Percentiles rank a stretch among this genome's conserved stretches.
Evolutionary conservation across 2,113 vertebrate genomes (phyloP).

Genomic region (Oncorhynchus kisutch): DNA sequence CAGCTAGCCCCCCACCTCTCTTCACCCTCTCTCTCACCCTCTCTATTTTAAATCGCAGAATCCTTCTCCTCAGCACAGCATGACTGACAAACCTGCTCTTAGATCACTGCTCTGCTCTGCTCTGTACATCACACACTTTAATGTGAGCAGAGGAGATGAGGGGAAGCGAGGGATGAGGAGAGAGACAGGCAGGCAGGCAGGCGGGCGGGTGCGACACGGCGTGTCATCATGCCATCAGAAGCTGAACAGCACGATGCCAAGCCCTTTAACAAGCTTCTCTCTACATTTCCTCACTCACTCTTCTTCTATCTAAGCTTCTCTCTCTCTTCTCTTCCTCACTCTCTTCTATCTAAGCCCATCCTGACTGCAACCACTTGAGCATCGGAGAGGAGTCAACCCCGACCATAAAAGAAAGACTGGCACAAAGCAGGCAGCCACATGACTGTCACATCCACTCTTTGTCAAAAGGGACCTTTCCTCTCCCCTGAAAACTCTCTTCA

Average conservation of each 20-base stretch:
- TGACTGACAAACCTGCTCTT: constrained; percentile 27
- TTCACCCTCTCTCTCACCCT: constrained; percentile 12
- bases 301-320: neutral
- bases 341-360: constrained; percentile 14
- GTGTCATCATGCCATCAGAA: constrained; percentile 6
- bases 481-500: constrained; percentile 35
- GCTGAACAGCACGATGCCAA: neutral
- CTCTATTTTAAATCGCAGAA: neutral
- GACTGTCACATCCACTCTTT: constrained; percentile 9
- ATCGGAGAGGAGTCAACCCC: constrained; percentile 1
- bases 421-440: neutral
- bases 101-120: constrained; percentile 10
- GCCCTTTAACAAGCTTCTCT: constrained; percentile 27
- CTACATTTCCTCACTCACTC: neutral
- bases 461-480: constrained; percentile 5
- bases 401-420: neutral
- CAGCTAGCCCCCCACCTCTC: constrained; percentile 18
- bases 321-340: neutral
- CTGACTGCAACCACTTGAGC: constrained; percentile 8
- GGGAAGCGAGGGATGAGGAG: neutral
- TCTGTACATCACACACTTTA: constrained; percentile 23
- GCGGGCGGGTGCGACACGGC: too few relatives aligned
- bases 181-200: constrained; percentile 5
- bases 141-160: neutral
- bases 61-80: constrained; percentile 28